These are phyloP conservation scores for Sympetrum striolatum DNA, from an alignment of 2,888 invertebrate genomes.

Conservation along the genomic window DNA sequence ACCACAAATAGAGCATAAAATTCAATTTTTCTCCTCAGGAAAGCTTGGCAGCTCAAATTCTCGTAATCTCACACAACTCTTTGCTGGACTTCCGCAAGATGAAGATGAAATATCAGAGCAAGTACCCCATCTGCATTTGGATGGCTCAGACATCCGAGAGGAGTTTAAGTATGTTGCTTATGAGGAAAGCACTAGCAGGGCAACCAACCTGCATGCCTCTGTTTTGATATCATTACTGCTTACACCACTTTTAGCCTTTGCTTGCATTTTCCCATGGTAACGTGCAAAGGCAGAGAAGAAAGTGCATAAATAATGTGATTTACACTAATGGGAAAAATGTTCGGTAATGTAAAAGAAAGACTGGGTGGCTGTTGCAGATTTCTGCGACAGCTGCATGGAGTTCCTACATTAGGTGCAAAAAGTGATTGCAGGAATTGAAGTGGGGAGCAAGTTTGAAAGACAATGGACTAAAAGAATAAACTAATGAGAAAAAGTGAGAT, in stretches of 20 bases:
- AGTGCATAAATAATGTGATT: not conserved
- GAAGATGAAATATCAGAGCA: slow-evolving; percentile 14
- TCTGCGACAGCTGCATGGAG: not conserved
- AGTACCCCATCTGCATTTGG: slow-evolving; percentile 51
- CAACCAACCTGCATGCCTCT: not conserved
- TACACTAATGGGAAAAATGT: not conserved
- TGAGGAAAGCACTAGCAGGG: slow-evolving; percentile 45
- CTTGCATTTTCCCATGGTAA: not conserved
- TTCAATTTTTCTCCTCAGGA: not conserved
- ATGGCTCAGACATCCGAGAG: slow-evolving; percentile 52
- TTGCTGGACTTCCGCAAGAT: not conserved
- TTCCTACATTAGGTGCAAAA: slow-evolving; percentile 19
- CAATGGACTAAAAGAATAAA: not conserved
- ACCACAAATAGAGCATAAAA: not conserved
- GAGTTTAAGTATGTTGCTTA: slow-evolving; percentile 52
- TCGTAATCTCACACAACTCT: not conserved
- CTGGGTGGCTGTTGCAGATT: not conserved
- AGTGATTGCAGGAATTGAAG: not conserved
- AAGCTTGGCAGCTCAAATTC: slow-evolving; percentile 2
- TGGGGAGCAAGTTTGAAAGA: not conserved
- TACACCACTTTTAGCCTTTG: not conserved
- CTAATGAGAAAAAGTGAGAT: slow-evolving; percentile 4
- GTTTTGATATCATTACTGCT: not conserved
- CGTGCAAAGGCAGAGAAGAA: not conserved
- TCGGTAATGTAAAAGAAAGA: not conserved